Evolutionary conservation across 1,140 invertebrate genomes (phyloP).

Genomic region (Augochlora pura): DNA sequence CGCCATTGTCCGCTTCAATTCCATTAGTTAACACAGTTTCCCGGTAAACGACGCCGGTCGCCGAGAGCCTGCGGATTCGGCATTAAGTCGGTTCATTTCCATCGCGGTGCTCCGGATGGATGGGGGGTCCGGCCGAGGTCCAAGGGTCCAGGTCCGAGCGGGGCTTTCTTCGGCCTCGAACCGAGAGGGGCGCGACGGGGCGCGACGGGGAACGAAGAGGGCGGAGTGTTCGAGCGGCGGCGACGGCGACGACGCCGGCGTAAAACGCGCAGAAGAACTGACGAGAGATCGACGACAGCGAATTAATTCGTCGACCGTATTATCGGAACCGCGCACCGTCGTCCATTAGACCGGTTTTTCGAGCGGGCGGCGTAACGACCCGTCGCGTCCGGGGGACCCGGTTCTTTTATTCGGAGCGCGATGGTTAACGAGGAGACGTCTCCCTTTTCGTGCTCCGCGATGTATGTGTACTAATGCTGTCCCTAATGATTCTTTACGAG

Average conservation of each 20-base stretch:
- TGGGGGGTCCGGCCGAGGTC: too few relatives aligned
- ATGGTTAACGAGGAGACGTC: slow-evolving; percentile 42
- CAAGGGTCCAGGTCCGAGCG: too few relatives aligned
- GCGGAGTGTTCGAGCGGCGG: too few relatives aligned
- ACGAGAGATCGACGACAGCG: slow-evolving; percentile 30
- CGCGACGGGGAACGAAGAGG: too few relatives aligned
- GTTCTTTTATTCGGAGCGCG: slow-evolving; percentile 41
- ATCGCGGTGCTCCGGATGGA: neutral
- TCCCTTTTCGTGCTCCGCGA: neutral
- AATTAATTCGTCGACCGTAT: slow-evolving; percentile 45
- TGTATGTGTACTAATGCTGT: slow-evolving; percentile 32
- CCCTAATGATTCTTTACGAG: slow-evolving; percentile 40
- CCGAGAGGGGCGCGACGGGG: too few relatives aligned
- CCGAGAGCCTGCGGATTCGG: neutral
- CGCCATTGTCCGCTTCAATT: slow-evolving; percentile 20
- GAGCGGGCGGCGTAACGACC: slow-evolving; percentile 38
- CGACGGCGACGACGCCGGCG: neutral
- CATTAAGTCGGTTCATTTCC: slow-evolving; percentile 31
- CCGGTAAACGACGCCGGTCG: slow-evolving; percentile 13
- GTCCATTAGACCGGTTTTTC: slow-evolving; percentile 47
- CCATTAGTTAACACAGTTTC: slow-evolving; percentile 37
- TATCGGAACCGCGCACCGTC: slow-evolving; percentile 28
- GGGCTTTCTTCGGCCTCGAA: too few relatives aligned
- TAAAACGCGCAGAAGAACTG: slow-evolving; percentile 16
- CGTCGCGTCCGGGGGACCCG: slow-evolving; percentile 17